Conservation (phyloP, 2,888 invertebrate species). For the Melinaea marsaeus region DNA sequence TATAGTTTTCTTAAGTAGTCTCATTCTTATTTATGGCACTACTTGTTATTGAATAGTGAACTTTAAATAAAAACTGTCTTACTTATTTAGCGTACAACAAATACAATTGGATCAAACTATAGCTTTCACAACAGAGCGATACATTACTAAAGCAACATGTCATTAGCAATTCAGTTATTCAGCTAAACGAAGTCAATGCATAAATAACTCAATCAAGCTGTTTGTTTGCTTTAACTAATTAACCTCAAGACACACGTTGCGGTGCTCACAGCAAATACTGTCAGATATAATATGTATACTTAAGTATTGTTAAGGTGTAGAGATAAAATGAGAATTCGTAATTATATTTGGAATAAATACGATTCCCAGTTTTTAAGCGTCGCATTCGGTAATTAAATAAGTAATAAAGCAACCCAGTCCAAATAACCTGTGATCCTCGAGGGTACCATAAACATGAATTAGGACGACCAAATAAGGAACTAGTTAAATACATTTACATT, state of each 20-base stretch:
- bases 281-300: neutral
- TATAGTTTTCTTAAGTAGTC: no score
- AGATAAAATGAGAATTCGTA: no score
- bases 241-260: conserved; percentile 20
- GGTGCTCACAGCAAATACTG: neutral
- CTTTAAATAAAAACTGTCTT: no score
- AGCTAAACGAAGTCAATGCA: conserved; percentile 14
- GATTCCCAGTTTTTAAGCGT: neutral
- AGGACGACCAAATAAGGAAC: conserved; percentile 8
- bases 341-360: neutral
- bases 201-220: conserved; percentile 28
- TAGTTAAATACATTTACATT: conserved; percentile 3
- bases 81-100: no score
- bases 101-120: no score
- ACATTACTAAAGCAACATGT: no score
- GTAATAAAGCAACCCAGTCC: neutral
- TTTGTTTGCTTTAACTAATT: conserved; percentile 29
- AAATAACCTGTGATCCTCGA: neutral
- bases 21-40: no score
- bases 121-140: no score
- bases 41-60: no score
- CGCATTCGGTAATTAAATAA: neutral
- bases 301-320: no score
- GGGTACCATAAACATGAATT: conserved; percentile 6
- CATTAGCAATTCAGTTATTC: neutral